A percentile compares a stretch with the other conserved stretches of the same genome.
Evolutionary conservation across 2,113 vertebrate species (phyloP).

Genomic region (Xiphias gladius): DNA sequence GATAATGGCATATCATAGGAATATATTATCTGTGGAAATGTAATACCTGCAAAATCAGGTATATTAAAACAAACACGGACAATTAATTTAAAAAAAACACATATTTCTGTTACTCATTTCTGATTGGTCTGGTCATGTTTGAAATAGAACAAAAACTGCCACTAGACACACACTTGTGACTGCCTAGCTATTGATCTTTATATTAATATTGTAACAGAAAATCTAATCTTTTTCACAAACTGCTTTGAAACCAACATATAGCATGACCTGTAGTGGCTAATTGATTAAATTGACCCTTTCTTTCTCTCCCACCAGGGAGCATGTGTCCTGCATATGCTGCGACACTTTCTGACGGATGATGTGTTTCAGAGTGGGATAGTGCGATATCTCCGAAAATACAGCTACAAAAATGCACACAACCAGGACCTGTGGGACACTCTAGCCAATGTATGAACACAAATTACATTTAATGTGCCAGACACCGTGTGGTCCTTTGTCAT

Average conservation of each 20-base stretch:
- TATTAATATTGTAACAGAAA: background rate
- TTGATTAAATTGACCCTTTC: background rate
- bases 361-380: constrained; percentile 86
- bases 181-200: background rate
- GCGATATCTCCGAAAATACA: constrained; percentile 84
- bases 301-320: constrained; percentile 77
- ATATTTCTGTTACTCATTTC: no score
- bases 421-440: constrained; percentile 87
- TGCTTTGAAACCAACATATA: background rate
- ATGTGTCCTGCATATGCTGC: constrained; percentile 87
- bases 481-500: background rate
- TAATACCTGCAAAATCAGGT: background rate
- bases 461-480: background rate
- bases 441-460: constrained; percentile 74
- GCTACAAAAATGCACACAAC: constrained; percentile 83
- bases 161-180: background rate
- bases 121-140: background rate
- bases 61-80: background rate
- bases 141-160: background rate
- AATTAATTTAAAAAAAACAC: no score
- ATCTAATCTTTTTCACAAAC: background rate
- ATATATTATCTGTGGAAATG: background rate
- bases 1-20: background rate
- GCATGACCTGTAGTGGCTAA: background rate
- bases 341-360: constrained; percentile 84